phyloP scores from a whole-genome alignment of 2,888 invertebrate species.

The Orgyia antiqua region DNA sequence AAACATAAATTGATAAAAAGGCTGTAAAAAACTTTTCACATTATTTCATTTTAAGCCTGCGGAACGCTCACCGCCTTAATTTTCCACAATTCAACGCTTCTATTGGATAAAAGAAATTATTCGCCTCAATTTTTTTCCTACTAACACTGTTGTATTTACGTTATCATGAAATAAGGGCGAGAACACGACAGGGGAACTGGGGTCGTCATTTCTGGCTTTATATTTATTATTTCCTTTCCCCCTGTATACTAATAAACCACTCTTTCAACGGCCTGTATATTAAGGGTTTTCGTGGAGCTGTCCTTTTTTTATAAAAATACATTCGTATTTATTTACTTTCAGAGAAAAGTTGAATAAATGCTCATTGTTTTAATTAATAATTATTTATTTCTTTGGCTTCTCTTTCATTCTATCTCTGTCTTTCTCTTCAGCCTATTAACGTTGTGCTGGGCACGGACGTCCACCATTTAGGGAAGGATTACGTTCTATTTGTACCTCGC shows the following conservation, averaged over 20 bases:
- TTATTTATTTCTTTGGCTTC: too few relatives aligned
- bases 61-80: constrained; percentile 6
- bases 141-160: constrained; percentile 31
- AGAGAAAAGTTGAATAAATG: constrained; percentile 16
- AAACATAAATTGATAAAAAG: too few relatives aligned
- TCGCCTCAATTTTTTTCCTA: constrained; percentile 17
- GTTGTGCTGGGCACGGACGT: too few relatives aligned
- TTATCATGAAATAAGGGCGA: constrained; percentile 23
- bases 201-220: constrained; percentile 28
- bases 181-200: constrained; percentile 20
- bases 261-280: constrained; percentile 34
- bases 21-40: constrained; percentile 5
- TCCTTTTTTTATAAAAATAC: constrained; percentile 18
- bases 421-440: too few relatives aligned
- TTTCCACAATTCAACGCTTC: constrained; percentile 8
- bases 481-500: too few relatives aligned
- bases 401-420: too few relatives aligned
- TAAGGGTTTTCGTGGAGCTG: constrained; percentile 27
- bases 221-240: constrained; percentile 44
- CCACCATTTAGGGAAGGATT: too few relatives aligned
- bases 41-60: constrained; percentile 8
- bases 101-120: constrained; percentile 22
- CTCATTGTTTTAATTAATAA: constrained; percentile 14
- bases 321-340: constrained; percentile 24
- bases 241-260: constrained; percentile 41